phyloP scores from a whole-genome alignment of 2,113 vertebrate species.

The Cyprinodon tularosa region DNA sequence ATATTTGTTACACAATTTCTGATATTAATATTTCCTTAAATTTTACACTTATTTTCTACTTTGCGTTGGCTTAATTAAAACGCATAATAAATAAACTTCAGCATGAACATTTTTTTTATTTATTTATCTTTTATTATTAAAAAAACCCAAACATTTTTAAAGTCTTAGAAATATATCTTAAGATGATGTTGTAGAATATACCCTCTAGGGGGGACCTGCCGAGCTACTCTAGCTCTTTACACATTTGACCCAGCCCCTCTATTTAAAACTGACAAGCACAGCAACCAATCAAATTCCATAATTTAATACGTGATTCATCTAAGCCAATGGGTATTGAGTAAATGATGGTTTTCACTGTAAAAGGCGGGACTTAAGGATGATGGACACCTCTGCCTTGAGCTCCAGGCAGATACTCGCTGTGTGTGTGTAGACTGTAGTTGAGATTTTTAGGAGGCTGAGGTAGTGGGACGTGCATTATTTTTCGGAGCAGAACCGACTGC shows the following conservation, averaged over 20 bases:
- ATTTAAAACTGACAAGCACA: slow-evolving; percentile 8
- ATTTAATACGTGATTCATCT: slow-evolving; percentile 40
- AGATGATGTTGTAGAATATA: background rate
- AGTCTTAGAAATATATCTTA: too few species aligned
- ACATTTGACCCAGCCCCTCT: slow-evolving; percentile 16
- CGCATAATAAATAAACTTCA: background rate
- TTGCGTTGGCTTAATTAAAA: background rate
- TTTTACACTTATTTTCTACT: background rate
- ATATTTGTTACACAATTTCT: too few species aligned
- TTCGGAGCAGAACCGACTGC: slow-evolving; percentile 31
- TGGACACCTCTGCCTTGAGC: slow-evolving; percentile 56
- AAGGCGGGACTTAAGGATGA: slow-evolving; percentile 63
- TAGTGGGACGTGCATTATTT: slow-evolving; percentile 44
- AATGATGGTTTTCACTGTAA: slow-evolving; percentile 60
- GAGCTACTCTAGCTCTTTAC: background rate
- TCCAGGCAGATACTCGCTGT: slow-evolving; percentile 43
- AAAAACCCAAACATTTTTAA: too few species aligned
- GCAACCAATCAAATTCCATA: slow-evolving; percentile 50
- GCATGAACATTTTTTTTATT: too few species aligned
- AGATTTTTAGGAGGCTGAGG: slow-evolving; percentile 52
- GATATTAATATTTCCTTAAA: background rate
- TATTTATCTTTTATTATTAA: too few species aligned
- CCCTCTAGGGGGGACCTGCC: slow-evolving; percentile 47
- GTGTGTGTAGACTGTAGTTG: slow-evolving; percentile 43
- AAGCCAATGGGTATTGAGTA: slow-evolving; percentile 44